Percentiles rank a stretch among this genome's conserved stretches.
Conservation (phyloP, 2,888 invertebrate genomes). For the Drosophila planitibia region DNA sequence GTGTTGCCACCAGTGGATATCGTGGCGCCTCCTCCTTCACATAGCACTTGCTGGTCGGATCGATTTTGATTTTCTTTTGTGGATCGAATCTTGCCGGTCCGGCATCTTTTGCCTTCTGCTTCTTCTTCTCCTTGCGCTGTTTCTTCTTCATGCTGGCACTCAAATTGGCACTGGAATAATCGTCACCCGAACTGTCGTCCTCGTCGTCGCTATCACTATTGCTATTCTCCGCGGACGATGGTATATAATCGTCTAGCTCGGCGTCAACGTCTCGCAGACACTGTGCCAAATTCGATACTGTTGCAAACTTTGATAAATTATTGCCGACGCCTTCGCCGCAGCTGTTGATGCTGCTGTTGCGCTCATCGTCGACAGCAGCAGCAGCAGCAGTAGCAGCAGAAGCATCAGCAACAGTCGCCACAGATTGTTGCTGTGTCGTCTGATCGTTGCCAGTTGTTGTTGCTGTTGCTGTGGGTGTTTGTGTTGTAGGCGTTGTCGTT, state of each 20-base stretch:
- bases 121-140: constrained; percentile 83
- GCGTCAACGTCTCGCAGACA: constrained; percentile 85
- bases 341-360: constrained; percentile 69
- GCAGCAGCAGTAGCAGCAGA: constrained; percentile 23
- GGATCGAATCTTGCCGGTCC: constrained; percentile 82
- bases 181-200: constrained; percentile 76
- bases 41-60: constrained; percentile 84
- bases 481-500: constrained; percentile 36
- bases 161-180: constrained; percentile 81
- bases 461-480: constrained; percentile 17
- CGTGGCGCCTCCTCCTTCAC: constrained; percentile 87
- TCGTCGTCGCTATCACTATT: constrained; percentile 56
- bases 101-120: constrained; percentile 77
- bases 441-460: constrained; percentile 36
- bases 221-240: constrained; percentile 82
- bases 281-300: constrained; percentile 86
- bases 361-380: constrained; percentile 32
- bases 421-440: constrained; percentile 31
- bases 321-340: constrained; percentile 78
- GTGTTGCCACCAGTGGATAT: constrained; percentile 88
- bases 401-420: constrained; percentile 18
- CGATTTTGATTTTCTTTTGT: constrained; percentile 85
- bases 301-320: constrained; percentile 85
- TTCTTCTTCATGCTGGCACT: constrained; percentile 85
- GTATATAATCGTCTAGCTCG: constrained; percentile 85